Evolutionary conservation across 2,113 vertebrate species (phyloP).

Genomic region (Hypanus sabinus): DNA sequence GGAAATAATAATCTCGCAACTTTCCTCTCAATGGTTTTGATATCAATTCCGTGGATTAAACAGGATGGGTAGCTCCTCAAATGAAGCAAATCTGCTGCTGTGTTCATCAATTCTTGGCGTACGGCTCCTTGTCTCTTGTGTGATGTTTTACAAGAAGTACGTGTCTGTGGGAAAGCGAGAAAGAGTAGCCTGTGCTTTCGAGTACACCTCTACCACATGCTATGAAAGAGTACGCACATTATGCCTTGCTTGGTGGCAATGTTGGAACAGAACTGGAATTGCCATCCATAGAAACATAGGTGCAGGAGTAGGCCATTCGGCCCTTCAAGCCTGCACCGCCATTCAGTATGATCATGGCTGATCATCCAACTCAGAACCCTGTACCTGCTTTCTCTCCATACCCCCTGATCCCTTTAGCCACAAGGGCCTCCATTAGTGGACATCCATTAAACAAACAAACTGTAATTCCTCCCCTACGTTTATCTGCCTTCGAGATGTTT

Average conservation of each 20-base stretch:
- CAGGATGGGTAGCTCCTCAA: not conserved
- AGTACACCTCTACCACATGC: no score
- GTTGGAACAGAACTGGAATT: not conserved
- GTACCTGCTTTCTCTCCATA: no score
- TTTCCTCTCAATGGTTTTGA: not conserved
- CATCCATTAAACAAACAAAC: not conserved
- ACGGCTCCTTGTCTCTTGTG: not conserved
- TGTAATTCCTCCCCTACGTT: not conserved
- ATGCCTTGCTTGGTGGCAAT: not conserved
- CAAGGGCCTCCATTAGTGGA: no score
- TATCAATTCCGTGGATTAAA: not conserved
- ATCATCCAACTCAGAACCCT: no score
- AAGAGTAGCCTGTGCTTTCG: no score
- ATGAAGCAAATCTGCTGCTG: not conserved
- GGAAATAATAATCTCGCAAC: not conserved
- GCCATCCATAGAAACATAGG: not conserved
- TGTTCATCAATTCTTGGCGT: not conserved
- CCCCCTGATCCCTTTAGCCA: no score
- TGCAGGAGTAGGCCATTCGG: no score
- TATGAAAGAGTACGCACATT: not conserved
- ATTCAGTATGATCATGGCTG: no score
- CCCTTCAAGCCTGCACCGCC: no score
- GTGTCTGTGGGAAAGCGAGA: no score
- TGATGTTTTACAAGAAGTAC: not conserved
- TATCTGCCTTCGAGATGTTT: not conserved